A percentile compares a stretch with the other conserved stretches of the same genome.
These are phyloP conservation scores for Falco novaeseelandiae DNA, from an alignment of 2,797 vertebrate genomes.

Conservation along the genomic window DNA sequence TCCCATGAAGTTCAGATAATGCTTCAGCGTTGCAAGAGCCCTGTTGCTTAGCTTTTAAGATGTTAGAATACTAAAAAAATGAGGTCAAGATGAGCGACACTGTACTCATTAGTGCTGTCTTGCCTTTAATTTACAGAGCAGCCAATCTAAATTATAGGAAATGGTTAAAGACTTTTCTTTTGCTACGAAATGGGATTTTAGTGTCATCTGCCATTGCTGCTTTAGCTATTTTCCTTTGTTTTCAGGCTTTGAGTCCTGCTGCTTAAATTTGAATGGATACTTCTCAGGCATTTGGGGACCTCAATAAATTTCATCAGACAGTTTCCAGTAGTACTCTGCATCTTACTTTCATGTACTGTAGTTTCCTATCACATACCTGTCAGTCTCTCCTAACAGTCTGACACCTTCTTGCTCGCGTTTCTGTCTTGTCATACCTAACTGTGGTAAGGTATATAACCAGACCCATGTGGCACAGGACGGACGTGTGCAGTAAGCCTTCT, in stretches of 20 bases:
- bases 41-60: background rate
- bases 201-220: background rate
- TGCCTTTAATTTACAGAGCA: background rate
- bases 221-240: background rate
- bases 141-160: background rate
- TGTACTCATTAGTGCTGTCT: background rate
- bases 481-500: background rate
- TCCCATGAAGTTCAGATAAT: background rate
- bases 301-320: background rate
- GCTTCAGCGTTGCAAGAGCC: background rate
- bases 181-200: background rate
- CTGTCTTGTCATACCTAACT: background rate
- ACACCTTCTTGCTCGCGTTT: background rate
- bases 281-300: background rate
- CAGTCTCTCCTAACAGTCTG: background rate
- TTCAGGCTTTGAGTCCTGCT: background rate
- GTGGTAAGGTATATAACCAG: background rate
- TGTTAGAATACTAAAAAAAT: background rate
- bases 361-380: background rate
- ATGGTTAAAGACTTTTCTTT: background rate
- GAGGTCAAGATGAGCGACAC: background rate
- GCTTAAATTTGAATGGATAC: background rate
- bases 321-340: background rate
- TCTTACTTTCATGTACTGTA: background rate
- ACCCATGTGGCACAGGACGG: background rate